Conservation (phyloP, 2,888 invertebrate species). For the Metopia argyrocephala region DNA sequence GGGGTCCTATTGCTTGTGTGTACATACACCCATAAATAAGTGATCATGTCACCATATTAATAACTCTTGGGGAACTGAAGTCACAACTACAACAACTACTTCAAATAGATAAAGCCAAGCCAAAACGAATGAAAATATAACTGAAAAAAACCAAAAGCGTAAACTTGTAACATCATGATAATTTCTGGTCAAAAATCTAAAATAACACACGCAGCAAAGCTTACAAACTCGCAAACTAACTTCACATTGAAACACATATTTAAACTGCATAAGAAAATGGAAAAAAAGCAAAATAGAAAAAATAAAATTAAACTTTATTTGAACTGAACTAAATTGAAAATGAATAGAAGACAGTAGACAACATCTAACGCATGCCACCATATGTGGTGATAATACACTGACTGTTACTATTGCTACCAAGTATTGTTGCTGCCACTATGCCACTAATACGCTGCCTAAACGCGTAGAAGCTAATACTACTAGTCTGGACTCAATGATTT, state of each 20-base stretch:
- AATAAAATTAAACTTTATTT: conserved; percentile 18
- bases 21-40: conserved; percentile 62
- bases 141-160: conserved; percentile 50
- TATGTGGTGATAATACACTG: conserved; percentile 50
- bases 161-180: conserved; percentile 65
- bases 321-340: not conserved
- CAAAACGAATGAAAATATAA: not conserved
- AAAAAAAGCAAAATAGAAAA: not conserved
- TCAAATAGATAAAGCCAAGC: too few relatives aligned
- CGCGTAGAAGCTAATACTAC: conserved; percentile 17
- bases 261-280: conserved; percentile 12
- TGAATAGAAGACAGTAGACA: not conserved
- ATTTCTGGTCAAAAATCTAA: conserved; percentile 62
- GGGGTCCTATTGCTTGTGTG: conserved; percentile 61
- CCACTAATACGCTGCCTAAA: not conserved
- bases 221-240: conserved; percentile 18
- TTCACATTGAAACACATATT: too few relatives aligned
- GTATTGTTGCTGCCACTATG: conserved; percentile 5
- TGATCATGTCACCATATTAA: conserved; percentile 65
- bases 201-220: conserved; percentile 30
- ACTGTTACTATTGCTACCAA: not conserved
- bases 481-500: not conserved
- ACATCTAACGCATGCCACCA: conserved; percentile 64
- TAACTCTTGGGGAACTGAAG: conserved; percentile 60
- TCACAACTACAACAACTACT: conserved; percentile 3